Evolutionary conservation across 2,797 vertebrate species (phyloP).

Genomic region (Rachycentron canadum): DNA sequence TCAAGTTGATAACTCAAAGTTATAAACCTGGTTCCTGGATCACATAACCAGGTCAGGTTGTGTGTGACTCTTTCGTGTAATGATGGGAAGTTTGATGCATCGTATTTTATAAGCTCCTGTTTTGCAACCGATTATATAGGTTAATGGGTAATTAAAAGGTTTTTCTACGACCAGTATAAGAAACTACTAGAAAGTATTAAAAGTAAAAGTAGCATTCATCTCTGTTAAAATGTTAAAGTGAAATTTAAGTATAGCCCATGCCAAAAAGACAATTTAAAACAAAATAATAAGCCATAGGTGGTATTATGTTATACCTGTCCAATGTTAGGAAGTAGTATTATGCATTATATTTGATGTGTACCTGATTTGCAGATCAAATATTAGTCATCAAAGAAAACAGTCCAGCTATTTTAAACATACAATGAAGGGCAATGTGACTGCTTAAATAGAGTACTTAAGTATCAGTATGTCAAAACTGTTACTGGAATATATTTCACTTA

Average conservation of each 20-base stretch:
- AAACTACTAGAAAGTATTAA: no score
- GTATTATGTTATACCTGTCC: not conserved
- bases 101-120: constrained; percentile 3
- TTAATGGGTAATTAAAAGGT: no score
- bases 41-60: not conserved
- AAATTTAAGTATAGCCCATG: not conserved
- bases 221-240: not conserved
- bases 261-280: constrained; percentile 2
- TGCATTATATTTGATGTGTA: not conserved
- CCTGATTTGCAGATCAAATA: constrained; percentile 18
- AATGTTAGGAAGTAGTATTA: not conserved
- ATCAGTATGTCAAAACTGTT: no score
- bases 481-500: no score
- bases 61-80: not conserved
- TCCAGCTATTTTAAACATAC: not conserved
- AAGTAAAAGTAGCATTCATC: not conserved
- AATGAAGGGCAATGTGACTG: not conserved
- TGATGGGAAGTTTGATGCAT: not conserved
- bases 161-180: no score
- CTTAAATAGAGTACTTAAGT: not conserved
- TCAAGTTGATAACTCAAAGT: not conserved
- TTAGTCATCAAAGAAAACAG: not conserved
- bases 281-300: not conserved
- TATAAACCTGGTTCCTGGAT: not conserved
- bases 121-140: no score